Percentiles rank a stretch among this genome's conserved stretches.
Evolutionary conservation across 2,797 vertebrate genomes (phyloP).

Genomic region (Leptoclinus maculatus): DNA sequence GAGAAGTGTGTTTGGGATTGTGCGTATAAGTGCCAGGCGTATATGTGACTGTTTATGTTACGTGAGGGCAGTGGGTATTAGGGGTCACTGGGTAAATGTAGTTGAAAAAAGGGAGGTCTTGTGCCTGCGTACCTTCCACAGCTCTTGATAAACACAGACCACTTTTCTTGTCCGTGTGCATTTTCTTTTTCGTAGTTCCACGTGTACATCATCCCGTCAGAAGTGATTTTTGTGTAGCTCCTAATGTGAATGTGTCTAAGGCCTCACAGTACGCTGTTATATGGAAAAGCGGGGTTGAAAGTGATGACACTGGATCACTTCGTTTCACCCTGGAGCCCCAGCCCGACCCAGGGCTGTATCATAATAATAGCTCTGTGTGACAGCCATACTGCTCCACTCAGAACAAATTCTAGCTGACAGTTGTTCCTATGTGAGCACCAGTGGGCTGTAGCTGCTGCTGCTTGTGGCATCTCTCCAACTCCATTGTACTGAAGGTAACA

Average conservation of each 20-base stretch:
- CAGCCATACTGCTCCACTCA: conserved; percentile 72
- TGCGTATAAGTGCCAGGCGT: conserved; percentile 37
- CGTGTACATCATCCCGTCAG: conserved; percentile 45
- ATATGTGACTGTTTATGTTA: conserved; percentile 59
- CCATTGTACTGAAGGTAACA: conserved; percentile 57
- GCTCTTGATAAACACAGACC: conserved; percentile 21
- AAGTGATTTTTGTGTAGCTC: conserved; percentile 32
- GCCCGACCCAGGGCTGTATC: conserved; percentile 67
- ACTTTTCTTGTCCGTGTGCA: conserved; percentile 12
- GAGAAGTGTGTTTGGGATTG: conserved; percentile 46
- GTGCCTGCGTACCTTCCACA: conserved; percentile 5
- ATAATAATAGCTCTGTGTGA: conserved; percentile 77
- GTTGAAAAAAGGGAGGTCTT: conserved; percentile 38
- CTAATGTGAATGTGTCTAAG: conserved; percentile 27
- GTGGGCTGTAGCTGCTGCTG: conserved; percentile 50
- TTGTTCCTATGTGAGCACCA: conserved; percentile 59
- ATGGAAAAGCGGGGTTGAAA: conserved; percentile 52
- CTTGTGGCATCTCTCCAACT: conserved; percentile 44
- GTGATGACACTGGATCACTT: conserved; percentile 72
- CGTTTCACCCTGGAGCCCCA: conserved; percentile 65
- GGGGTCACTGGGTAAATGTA: conserved; percentile 42
- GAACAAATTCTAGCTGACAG: conserved; percentile 74
- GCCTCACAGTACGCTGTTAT: conserved; percentile 39
- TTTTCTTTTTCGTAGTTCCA: conserved; percentile 20
- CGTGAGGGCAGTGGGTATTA: conserved; percentile 18